Evolutionary conservation across 1,140 invertebrate genomes (phyloP), one percentile per base, ranked within the genome.

Genomic region (Calephelis nemesis): DNA sequence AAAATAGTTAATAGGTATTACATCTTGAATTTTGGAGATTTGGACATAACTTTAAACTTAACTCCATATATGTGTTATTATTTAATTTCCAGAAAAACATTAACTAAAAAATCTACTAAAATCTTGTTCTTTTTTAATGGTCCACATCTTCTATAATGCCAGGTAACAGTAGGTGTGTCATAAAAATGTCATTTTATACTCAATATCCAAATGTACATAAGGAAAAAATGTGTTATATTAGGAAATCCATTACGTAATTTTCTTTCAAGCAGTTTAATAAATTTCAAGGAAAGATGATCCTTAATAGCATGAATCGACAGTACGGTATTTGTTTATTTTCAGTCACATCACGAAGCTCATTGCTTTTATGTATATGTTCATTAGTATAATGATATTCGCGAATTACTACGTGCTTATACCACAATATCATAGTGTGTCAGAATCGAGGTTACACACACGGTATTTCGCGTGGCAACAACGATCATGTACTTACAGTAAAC

Each of bases 341-440:
- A 76, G 74, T 78, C 71, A 74, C 67, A 74, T 74, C 73, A 76
- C 62, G 71, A 71, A 65, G 67, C 58, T 40, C 58, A 74, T 68
- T 68, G 68, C 76, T 74, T 78, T 74, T 73, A 72, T 77, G 70
- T 77, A 75, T 78, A 83, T 85, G 81, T 84, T 88, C 84, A 87
- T 88, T 90, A 83, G 80, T 81, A 85, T 87, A 89, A 90, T 87
- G 79, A 87, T 88, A 87, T 88, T 90, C 86, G 82, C 83, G 83
- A 88, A 89, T 88, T 88, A 89, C 85, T 83, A 84, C 75, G 78
- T 84, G 82, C 83, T 87, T 88, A 88, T 88, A 82, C 81, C 81
- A 87, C 85, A 89, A 87, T 74, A 71, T 81, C 76, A 76, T 79
- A 77, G 84, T 86, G 85, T 87, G 88, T 87, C 81, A 81, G 81